Base-by-base conservation (phyloP, 2,888 invertebrate species). In the Deilephila elpenor region DNA sequence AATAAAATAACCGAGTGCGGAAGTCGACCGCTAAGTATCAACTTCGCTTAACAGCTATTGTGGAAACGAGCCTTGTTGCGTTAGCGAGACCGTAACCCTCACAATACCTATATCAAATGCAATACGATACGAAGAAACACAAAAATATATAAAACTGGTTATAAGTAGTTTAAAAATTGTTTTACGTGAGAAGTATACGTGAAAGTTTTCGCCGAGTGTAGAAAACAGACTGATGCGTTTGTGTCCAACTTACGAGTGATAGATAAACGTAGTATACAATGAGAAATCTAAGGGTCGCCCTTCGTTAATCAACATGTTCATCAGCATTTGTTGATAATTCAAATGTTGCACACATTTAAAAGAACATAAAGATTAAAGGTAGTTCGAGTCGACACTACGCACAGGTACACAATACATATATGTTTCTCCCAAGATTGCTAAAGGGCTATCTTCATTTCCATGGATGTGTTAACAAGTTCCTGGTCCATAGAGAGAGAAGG, bases 191-290 rank as follows among this genome's bases (percentile, higher is more conserved):
- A 84, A 79, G 83, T 80, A 82, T 83, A 80, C 84, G 89, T 87
- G 90, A 91, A 91, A 91, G 89, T 89, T 89, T 80, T 79, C 82
- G 80, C 82, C 79, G 82, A 82, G 83, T 82, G 83, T 83, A 88
- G 86, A 85, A 82, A 88, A 87, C 87, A 82, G 74, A 80, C 82
- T 79, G 82, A 78, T 84, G 82, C 81, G 82, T 83, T 84, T 83
- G 80, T 85, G 83, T 81, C 73, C 62, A 34, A 71, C 72, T 71
- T 70, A 62, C 70, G 59, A 64, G 56, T 61, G 25, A 60, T 56
- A 70, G 32, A 64, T n/a, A 3, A 11, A 20, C 17, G 60, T 60
- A 60, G 14, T 59, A 20, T 37, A 17, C 6, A 60, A 60, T 19
- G n/a, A 20, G 32, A n/a, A 62, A 61, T 14, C 44, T 32, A 4